Evolutionary conservation across 2,113 vertebrate species (phyloP).

Genomic region (Chauna torquata): DNA sequence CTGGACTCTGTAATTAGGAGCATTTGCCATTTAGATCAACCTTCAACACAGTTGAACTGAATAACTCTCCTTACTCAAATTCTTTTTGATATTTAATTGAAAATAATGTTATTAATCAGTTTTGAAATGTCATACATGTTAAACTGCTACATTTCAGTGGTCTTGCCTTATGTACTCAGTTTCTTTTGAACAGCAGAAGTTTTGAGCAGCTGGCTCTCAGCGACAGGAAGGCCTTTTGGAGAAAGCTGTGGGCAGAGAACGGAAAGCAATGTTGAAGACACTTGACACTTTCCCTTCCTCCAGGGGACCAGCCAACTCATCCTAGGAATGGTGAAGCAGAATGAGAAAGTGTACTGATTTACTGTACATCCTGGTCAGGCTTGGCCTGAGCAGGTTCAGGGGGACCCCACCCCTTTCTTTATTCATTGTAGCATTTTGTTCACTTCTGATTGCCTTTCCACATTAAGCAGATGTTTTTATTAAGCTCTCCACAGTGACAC

Average conservation of each 20-base stretch:
- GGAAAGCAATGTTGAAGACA: not conserved
- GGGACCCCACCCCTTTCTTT: conserved; percentile 17
- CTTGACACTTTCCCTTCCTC: not conserved
- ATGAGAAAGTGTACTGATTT: not conserved
- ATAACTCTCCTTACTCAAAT: not conserved
- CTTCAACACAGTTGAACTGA: not conserved
- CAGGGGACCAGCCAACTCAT: not conserved
- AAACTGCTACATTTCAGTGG: not conserved
- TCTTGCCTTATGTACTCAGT: not conserved
- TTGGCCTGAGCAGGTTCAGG: not conserved
- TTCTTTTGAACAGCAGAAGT: not conserved
- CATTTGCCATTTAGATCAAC: not conserved
- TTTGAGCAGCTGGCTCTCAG: not conserved
- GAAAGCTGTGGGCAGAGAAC: not conserved
- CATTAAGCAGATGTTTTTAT: conserved; percentile 55
- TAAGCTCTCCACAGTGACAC: conserved; percentile 53
- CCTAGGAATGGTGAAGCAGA: not conserved
- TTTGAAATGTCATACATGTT: not conserved
- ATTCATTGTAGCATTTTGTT: not conserved
- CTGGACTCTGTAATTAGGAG: not conserved
- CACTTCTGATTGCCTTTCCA: conserved; percentile 33
- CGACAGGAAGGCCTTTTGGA: conserved; percentile 4
- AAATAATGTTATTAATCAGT: not conserved
- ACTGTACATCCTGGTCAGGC: conserved; percentile 28
- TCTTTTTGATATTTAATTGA: not conserved